Conservation (phyloP, 2,888 invertebrate genomes). For the Macrosoma leucophasiata region DNA sequence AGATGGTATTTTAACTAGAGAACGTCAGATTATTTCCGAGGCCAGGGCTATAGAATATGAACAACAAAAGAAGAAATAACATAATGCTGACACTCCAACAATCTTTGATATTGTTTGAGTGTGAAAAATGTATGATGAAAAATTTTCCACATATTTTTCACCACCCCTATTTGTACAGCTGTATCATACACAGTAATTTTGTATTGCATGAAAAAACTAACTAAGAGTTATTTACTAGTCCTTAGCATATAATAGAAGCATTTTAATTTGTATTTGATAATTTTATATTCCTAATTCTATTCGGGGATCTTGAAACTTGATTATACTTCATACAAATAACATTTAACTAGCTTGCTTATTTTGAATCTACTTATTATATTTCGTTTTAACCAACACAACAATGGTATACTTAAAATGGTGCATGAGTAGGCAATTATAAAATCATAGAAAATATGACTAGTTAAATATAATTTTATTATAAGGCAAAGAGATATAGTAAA, state of each 20-base stretch:
- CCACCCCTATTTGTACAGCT: neutral
- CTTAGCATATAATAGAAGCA: too few species aligned
- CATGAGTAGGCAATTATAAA: conserved; percentile 10
- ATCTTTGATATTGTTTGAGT: conserved; percentile 71
- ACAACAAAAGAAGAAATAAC: conserved; percentile 60
- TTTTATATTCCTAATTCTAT: too few species aligned
- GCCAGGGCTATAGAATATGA: conserved; percentile 57
- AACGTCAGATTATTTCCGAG: conserved; percentile 60
- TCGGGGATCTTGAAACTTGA: too few species aligned
- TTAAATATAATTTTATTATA: conserved; percentile 4
- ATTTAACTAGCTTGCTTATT: too few species aligned
- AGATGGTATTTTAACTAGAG: conserved; percentile 69
- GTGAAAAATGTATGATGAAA: conserved; percentile 29
- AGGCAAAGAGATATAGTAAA: too few species aligned
- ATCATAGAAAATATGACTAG: conserved; percentile 1
- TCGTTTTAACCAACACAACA: too few species aligned
- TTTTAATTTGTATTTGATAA: too few species aligned
- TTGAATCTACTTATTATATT: too few species aligned
- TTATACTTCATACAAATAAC: too few species aligned
- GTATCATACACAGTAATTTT: conserved; percentile 4
- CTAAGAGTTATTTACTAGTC: too few species aligned
- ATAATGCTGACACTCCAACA: conserved; percentile 55
- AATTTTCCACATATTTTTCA: too few species aligned
- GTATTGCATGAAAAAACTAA: conserved; percentile 4
- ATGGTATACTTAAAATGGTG: too few species aligned